Evolutionary conservation across 2,888 invertebrate genomes (phyloP).

Genomic region (Zygothrica quintamaculata): DNA sequence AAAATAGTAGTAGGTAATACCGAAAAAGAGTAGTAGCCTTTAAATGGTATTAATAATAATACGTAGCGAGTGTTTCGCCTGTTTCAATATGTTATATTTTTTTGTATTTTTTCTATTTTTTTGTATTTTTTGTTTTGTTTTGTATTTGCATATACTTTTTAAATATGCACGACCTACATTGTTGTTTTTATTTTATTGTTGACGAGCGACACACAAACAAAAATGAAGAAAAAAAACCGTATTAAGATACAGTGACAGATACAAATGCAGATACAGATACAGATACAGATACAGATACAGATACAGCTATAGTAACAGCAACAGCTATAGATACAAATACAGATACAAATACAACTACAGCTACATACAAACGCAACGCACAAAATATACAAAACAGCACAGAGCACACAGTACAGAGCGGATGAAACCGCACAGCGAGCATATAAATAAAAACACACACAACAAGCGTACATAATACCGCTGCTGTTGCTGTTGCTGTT

Average conservation of each 20-base stretch:
- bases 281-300: constrained; percentile 40
- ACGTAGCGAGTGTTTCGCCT: constrained; percentile 30
- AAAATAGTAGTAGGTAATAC: constrained; percentile 56
- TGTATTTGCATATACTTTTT: constrained; percentile 72
- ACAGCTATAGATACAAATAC: constrained; percentile 37
- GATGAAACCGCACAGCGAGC: constrained; percentile 45
- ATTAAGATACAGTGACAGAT: constrained; percentile 42
- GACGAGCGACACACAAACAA: constrained; percentile 52
- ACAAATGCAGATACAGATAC: constrained; percentile 33
- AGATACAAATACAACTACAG: constrained; percentile 32
- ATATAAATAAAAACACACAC: constrained; percentile 77
- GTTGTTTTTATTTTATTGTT: constrained; percentile 50
- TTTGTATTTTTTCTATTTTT: too few relatives aligned
- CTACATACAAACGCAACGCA: constrained; percentile 44
- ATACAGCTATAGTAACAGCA: constrained; percentile 4
- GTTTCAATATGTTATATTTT: constrained; percentile 53
- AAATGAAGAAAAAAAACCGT: constrained; percentile 40
- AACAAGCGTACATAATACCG: constrained; percentile 58
- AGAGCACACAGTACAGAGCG: constrained; percentile 18
- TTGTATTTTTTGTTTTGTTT: too few relatives aligned
- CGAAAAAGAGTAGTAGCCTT: constrained; percentile 41
- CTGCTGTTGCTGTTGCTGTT: constrained; percentile 18
- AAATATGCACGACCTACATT: constrained; percentile 78
- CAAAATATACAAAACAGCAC: constrained; percentile 53
- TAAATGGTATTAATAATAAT: constrained; percentile 37